Percentiles rank a stretch among this genome's conserved stretches.
phyloP scores from a whole-genome alignment of 1,140 invertebrate species.

The Pseudomyrmex concolor region DNA sequence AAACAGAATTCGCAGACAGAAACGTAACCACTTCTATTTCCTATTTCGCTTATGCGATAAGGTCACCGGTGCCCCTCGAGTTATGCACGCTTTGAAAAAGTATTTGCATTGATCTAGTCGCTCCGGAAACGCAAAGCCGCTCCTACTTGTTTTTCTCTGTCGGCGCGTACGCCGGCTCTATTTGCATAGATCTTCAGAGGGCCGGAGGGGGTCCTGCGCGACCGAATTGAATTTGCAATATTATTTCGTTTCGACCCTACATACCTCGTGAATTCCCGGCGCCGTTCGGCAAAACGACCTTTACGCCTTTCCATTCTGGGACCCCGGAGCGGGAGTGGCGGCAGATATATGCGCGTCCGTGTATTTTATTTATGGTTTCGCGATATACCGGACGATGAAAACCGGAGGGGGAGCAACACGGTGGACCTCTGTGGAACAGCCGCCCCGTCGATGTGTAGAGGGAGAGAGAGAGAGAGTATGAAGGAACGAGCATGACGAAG shows the following conservation, averaged over 20 bases:
- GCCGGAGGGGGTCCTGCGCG: conserved; percentile 20
- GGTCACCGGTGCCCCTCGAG: conserved; percentile 19
- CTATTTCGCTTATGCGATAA: conserved; percentile 25
- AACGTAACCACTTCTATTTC: conserved; percentile 18
- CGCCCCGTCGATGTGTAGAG: conserved; percentile 49
- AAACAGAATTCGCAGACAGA: neutral
- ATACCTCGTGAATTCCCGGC: conserved; percentile 44
- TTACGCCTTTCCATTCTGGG: conserved; percentile 12
- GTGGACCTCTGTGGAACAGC: conserved; percentile 41
- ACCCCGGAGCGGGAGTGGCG: conserved; percentile 19
- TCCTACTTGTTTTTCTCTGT: conserved; percentile 69
- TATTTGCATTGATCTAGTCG: conserved; percentile 78
- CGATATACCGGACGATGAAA: conserved; percentile 51
- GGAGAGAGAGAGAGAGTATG: neutral
- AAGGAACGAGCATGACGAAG: conserved; percentile 52
- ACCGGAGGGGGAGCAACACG: conserved; percentile 28
- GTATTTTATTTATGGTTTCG: conserved; percentile 67
- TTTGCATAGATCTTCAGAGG: conserved; percentile 78
- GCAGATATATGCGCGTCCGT: conserved; percentile 12
- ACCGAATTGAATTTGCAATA: conserved; percentile 75
- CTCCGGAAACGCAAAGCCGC: conserved; percentile 57
- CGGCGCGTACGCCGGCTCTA: conserved; percentile 68
- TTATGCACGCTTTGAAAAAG: conserved; percentile 71
- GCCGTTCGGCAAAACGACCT: conserved; percentile 62
- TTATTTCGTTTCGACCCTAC: conserved; percentile 68